These are phyloP conservation scores for Heteractis magnifica DNA, from an alignment of 92 coral and sea anemone genomes.

Conservation along the genomic window DNA sequence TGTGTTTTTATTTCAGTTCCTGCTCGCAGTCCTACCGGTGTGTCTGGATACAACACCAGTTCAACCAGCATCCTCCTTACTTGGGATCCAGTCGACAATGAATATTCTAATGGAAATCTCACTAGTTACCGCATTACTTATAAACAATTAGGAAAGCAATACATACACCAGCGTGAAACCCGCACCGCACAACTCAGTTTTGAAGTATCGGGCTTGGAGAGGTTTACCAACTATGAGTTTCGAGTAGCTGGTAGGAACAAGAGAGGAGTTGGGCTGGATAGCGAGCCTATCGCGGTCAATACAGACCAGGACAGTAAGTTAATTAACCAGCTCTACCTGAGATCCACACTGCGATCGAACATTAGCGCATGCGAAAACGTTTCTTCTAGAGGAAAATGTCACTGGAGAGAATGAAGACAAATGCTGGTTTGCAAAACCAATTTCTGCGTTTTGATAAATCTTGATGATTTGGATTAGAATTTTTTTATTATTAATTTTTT, in stretches of 20 bases:
- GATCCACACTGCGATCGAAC: no score
- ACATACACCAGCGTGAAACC: not conserved
- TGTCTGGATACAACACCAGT: slow-evolving; percentile 62
- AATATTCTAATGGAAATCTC: slow-evolving; percentile 65
- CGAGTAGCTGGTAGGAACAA: slow-evolving; percentile 71
- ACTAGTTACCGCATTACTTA: slow-evolving; percentile 58
- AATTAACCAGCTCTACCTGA: not conserved
- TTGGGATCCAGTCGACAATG: slow-evolving; percentile 60
- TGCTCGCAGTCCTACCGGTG: slow-evolving; percentile 43
- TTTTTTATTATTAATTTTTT: no score
- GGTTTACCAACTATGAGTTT: slow-evolving; percentile 64
- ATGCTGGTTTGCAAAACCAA: no score
- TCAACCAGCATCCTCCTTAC: slow-evolving; percentile 63
- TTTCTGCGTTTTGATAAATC: no score
- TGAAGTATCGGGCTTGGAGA: slow-evolving; percentile 50
- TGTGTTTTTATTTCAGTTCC: slow-evolving; percentile 62
- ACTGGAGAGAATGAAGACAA: no score
- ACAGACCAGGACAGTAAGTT: slow-evolving; percentile 89
- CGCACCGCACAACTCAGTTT: slow-evolving; percentile 16
- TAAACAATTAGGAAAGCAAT: not conserved
- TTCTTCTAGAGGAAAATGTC: no score
- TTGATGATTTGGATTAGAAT: no score
- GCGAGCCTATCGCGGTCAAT: slow-evolving; percentile 50
- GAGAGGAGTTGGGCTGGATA: slow-evolving; percentile 87
- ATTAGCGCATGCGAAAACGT: no score